A percentile compares a stretch with the other conserved stretches of the same genome.
Evolutionary conservation across 2,888 invertebrate genomes (phyloP).

Genomic region (Autographa gamma): DNA sequence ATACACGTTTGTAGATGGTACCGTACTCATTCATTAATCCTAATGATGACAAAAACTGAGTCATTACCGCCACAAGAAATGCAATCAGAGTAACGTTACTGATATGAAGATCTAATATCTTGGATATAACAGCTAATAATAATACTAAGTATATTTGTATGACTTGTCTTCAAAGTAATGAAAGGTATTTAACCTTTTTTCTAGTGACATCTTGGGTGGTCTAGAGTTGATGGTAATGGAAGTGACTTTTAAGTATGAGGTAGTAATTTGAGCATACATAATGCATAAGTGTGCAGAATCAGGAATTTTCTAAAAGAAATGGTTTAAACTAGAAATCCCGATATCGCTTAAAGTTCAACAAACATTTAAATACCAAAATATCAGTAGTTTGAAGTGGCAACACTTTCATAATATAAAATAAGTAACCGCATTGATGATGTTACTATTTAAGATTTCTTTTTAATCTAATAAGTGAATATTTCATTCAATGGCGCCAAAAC

Average conservation of each 20-base stretch:
- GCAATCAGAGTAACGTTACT: slow-evolving; percentile 2
- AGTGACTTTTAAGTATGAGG: background rate
- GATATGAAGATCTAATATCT: background rate
- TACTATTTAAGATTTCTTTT: too few relatives aligned
- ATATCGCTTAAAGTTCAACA: too few relatives aligned
- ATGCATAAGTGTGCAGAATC: too few relatives aligned
- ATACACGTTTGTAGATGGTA: background rate
- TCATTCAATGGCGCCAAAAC: too few relatives aligned
- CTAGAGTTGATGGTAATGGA: background rate
- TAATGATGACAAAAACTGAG: slow-evolving; percentile 12
- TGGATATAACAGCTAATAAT: background rate
- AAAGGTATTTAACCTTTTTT: background rate
- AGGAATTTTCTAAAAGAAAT: too few relatives aligned
- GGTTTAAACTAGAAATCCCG: too few relatives aligned
- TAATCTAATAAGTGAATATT: too few relatives aligned
- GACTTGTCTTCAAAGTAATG: background rate
- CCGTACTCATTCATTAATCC: background rate
- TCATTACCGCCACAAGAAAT: slow-evolving; percentile 6
- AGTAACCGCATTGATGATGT: too few relatives aligned
- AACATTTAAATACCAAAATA: too few relatives aligned
- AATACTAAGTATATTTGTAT: background rate
- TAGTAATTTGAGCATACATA: too few relatives aligned
- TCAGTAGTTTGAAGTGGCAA: too few relatives aligned
- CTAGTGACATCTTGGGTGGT: background rate
- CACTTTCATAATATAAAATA: too few relatives aligned